phyloP scores from a whole-genome alignment of 2,797 vertebrate species.

The Tenualosa thibaudeaui region DNA sequence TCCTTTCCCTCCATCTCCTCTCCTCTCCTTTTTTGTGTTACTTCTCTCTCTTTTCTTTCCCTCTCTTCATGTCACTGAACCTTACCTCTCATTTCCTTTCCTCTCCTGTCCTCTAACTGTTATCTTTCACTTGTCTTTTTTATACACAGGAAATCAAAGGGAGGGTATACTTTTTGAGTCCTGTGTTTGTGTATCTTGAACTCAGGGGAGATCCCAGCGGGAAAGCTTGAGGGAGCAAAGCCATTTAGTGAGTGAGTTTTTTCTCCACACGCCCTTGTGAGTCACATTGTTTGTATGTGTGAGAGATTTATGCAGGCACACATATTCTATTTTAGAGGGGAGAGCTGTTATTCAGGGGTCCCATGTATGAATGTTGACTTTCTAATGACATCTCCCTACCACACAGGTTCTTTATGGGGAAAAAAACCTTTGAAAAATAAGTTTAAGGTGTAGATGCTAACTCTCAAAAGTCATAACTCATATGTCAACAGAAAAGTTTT shows the following conservation, averaged over 20 bases:
- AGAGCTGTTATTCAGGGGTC: background rate
- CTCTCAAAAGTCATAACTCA: no score
- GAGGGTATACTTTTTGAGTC: background rate
- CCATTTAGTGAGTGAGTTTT: conserved; percentile 12
- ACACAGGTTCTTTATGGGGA: background rate
- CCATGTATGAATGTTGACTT: background rate
- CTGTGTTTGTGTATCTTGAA: conserved; percentile 2
- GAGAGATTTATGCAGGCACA: background rate
- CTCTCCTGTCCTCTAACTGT: background rate
- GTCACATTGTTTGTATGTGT: background rate
- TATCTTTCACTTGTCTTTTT: background rate
- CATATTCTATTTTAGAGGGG: background rate
- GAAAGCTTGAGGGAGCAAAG: background rate
- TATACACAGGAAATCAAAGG: background rate
- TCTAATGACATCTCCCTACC: background rate
- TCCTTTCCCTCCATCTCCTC: no score
- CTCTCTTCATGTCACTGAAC: background rate
- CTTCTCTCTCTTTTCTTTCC: no score
- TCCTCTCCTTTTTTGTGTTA: no score
- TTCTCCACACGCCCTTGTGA: background rate
- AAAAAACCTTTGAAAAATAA: no score
- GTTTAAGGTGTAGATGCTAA: no score
- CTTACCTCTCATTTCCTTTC: background rate
- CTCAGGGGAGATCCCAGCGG: background rate
- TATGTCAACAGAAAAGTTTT: no score